These are phyloP conservation scores for Protophormia terraenovae DNA, from an alignment of 2,888 invertebrate genomes.

Conservation along the genomic window DNA sequence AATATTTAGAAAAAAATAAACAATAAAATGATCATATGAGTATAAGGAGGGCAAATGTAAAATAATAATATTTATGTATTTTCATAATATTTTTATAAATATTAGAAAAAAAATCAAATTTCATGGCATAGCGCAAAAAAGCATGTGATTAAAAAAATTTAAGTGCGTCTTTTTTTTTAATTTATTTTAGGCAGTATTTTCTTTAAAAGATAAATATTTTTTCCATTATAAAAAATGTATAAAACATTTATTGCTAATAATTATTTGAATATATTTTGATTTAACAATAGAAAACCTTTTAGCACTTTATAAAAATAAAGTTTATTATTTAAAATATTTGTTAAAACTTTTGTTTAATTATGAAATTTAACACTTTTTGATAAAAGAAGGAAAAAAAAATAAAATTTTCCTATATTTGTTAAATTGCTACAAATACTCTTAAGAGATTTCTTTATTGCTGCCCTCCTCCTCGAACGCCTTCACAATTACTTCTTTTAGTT, in stretches of 20 bases:
- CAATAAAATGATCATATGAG: neutral
- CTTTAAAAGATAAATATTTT: neutral
- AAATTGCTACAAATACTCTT: neutral
- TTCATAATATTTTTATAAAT: neutral
- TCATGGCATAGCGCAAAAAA: neutral
- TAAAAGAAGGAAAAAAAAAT: neutral
- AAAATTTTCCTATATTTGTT: neutral
- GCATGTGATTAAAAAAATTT: neutral
- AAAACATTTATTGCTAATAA: neutral
- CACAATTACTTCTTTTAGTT: neutral
- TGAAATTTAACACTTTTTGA: neutral
- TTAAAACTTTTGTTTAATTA: neutral
- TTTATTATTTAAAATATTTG: neutral
- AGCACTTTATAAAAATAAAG: neutral
- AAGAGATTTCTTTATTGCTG: neutral
- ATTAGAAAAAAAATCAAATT: neutral
- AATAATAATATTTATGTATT: neutral
- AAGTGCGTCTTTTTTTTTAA: too few relatives aligned
- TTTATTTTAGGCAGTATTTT: too few relatives aligned
- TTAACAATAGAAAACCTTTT: slow-evolving; percentile 8
- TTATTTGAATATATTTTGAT: neutral
- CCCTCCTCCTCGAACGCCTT: neutral
- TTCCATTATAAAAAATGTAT: too few relatives aligned
- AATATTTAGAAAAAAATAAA: slow-evolving; percentile 30
- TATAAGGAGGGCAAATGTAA: neutral